Conservation (phyloP, 2,797 vertebrate species). For the Oreochromis grahami region DNA sequence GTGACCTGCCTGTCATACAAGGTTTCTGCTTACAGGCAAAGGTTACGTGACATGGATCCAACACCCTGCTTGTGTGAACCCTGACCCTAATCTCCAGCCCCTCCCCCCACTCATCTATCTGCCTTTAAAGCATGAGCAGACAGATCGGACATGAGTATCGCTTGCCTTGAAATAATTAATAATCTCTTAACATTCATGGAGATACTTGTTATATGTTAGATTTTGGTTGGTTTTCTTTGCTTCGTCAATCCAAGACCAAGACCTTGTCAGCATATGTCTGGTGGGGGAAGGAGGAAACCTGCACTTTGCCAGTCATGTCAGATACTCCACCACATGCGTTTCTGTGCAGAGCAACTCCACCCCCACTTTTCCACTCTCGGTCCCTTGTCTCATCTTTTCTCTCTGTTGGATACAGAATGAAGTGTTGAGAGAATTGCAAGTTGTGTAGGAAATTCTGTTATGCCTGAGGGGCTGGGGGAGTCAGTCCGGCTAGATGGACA, state of each 20-base stretch:
- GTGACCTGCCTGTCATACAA: slow-evolving; percentile 49
- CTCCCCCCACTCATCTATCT: slow-evolving; percentile 13
- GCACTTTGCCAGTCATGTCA: slow-evolving; percentile 8
- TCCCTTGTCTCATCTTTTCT: not conserved
- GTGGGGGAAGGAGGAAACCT: slow-evolving; percentile 2
- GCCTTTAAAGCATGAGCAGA: slow-evolving; percentile 5
- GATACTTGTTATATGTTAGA: slow-evolving; percentile 2
- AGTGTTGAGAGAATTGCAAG: not conserved
- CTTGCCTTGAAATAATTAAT: slow-evolving; percentile 19
- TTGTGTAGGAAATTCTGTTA: not conserved
- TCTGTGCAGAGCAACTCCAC: slow-evolving; percentile 1
- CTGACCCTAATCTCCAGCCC: slow-evolving; percentile 32
- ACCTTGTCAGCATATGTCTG: not conserved
- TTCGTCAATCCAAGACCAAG: not conserved
- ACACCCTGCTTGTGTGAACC: slow-evolving; percentile 34
- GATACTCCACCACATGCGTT: slow-evolving; percentile 12
- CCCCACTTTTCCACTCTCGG: not conserved
- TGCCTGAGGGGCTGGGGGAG: not conserved
- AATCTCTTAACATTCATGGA: not conserved
- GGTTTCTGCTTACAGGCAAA: slow-evolving; percentile 46
- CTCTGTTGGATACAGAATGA: not conserved
- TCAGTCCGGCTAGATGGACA: not conserved
- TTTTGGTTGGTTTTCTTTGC: not conserved
- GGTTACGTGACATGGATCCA: slow-evolving; percentile 38
- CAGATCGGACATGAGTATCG: slow-evolving; percentile 1